Evolutionary conservation across 92 coral and sea anemone species (phyloP), one percentile per base, ranked within the genome.

Genomic region (Blastomussa wellsi): DNA sequence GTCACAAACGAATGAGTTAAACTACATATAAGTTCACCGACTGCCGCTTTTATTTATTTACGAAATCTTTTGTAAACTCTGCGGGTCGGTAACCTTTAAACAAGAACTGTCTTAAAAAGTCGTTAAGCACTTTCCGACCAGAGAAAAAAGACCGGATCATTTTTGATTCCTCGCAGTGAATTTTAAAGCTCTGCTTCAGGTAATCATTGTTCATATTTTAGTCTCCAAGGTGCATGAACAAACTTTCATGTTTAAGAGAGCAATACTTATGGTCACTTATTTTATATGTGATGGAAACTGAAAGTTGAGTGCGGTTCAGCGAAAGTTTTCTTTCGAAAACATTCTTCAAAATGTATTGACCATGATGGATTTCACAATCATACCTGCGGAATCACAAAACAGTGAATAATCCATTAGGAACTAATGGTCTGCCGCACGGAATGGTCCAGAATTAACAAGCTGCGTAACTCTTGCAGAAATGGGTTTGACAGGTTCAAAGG

Each of bases 61-160:
- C 83, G 22, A 39, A 39, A 79, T 79, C 53, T 64, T 37, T 79
- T 64, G 72, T 39, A 29, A 79, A 79, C 57, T 60, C 38, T 24
- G 17, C 38, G 64, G 83, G 83, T 60, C 83, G 83, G 51, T 19
- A 79, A 79, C 83, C 83, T 79, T 79, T 79, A 79, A 79, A 79
- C 73, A 79, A 39, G 82, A n/a, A n/a, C 31, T 29, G 22, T 24
- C 72, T 79, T n/a, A 28, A 62, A 79, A 62, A 79, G 37, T 62
- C 39, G 24, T 39, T n/a, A 16, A 38, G 16, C 0, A 37, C 59
- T 62, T 60, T 32, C 38, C 41, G 22, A 4, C 66, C 71, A 2
- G 68, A 17, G 35, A 36, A 32, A 64, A 68, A 9, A 69, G 4
- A 36, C 48, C 1, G 13, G 28, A 22, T 5, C 47, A 66, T 57